These are phyloP conservation scores for Bettongia penicillata DNA, from an alignment of 2,113 vertebrate species.

Conservation along the genomic window DNA sequence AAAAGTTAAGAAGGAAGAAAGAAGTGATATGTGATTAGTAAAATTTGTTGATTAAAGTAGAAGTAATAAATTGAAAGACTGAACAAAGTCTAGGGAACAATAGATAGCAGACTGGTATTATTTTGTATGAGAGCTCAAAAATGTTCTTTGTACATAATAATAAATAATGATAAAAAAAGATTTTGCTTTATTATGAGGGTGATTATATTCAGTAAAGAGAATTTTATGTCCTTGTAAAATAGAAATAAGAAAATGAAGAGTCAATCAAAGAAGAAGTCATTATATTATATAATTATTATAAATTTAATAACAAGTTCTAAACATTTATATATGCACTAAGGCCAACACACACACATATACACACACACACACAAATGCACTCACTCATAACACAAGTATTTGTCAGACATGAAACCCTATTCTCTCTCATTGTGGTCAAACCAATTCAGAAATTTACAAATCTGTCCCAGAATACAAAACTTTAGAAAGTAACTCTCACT, in stretches of 20 bases:
- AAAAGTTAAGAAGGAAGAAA: neutral
- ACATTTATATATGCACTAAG: neutral
- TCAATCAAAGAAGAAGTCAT: too few relatives aligned
- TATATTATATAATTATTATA: neutral
- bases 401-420: neutral
- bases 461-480: neutral
- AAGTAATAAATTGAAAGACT: neutral
- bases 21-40: neutral
- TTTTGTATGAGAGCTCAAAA: neutral
- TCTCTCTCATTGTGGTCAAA: neutral
- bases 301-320: neutral
- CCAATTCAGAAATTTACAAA: neutral
- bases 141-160: neutral
- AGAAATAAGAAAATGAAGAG: neutral
- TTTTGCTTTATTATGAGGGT: neutral
- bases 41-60: neutral
- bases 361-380: too few relatives aligned
- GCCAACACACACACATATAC: too few relatives aligned
- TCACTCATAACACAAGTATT: neutral
- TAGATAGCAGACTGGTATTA: neutral
- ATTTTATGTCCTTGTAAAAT: neutral
- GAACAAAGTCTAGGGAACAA: neutral
- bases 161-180: neutral
- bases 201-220: neutral
- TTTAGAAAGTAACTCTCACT: neutral